A percentile compares a stretch with the other conserved stretches of the same genome.
These are phyloP conservation scores for Aeoliscus strigatus DNA, from an alignment of 2,797 vertebrate genomes.

Conservation along the genomic window DNA sequence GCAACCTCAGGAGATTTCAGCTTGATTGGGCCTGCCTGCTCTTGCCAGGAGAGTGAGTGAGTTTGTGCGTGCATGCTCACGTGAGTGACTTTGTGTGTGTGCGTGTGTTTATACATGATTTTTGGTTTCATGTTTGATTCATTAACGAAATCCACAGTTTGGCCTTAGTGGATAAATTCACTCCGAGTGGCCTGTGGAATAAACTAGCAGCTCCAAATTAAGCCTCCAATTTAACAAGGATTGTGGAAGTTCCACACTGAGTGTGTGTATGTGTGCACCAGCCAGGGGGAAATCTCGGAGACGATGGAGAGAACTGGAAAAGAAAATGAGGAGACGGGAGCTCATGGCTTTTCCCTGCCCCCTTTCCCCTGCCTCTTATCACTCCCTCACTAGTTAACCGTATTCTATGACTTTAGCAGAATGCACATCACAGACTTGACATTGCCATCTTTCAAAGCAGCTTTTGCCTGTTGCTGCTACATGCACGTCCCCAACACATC, in stretches of 20 bases:
- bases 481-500: conserved; percentile 42
- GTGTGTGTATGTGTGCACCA: neutral
- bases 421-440: conserved; percentile 46
- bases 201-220: conserved; percentile 57
- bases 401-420: conserved; percentile 24
- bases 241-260: conserved; percentile 24
- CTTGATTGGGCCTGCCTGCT: conserved; percentile 54
- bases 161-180: conserved; percentile 53
- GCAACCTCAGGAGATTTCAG: conserved; percentile 53
- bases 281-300: neutral
- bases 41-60: conserved; percentile 29
- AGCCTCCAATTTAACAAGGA: conserved; percentile 57
- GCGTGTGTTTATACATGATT: conserved; percentile 1
- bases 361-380: conserved; percentile 19
- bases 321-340: conserved; percentile 20
- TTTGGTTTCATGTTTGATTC: conserved; percentile 31
- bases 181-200: conserved; percentile 55
- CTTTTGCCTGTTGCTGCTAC: conserved; percentile 38
- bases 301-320: conserved; percentile 8
- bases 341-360: conserved; percentile 19
- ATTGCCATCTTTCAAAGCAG: conserved; percentile 55
- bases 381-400: conserved; percentile 30
- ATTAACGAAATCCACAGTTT: conserved; percentile 61
- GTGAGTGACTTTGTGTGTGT: conserved; percentile 5
- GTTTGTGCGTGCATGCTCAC: conserved; percentile 14